These are phyloP conservation scores for Sacculina carcini DNA, from an alignment of 2,888 invertebrate genomes.

Conservation along the genomic window DNA sequence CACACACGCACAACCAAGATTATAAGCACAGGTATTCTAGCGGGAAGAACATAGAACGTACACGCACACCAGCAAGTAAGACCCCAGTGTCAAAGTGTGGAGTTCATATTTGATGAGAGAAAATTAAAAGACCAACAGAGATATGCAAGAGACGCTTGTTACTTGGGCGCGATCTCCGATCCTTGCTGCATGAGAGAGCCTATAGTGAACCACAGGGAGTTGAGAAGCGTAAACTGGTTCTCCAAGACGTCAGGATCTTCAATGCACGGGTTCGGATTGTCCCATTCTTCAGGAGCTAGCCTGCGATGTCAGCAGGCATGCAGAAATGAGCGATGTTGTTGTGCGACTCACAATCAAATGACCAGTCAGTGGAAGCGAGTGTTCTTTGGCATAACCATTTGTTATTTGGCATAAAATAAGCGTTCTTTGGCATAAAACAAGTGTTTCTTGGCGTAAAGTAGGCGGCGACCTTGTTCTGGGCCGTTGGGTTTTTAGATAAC, in stretches of 20 bases:
- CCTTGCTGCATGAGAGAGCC: slow-evolving; percentile 65
- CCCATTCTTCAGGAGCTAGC: slow-evolving; percentile 63
- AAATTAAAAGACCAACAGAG: not conserved
- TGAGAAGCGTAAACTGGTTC: slow-evolving; percentile 55
- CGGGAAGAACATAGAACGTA: not conserved
- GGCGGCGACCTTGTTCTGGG: too few relatives aligned
- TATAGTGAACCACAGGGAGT: slow-evolving; percentile 67
- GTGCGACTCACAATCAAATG: too few relatives aligned
- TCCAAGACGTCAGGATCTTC: slow-evolving; percentile 55
- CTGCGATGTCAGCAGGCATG: slow-evolving; percentile 20
- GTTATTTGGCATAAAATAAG: too few relatives aligned
- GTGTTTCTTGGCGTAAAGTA: too few relatives aligned
- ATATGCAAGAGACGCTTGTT: not conserved
- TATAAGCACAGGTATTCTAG: not conserved
- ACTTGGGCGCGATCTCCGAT: slow-evolving; percentile 64
- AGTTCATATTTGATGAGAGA: not conserved
- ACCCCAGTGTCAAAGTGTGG: not conserved
- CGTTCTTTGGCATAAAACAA: too few relatives aligned
- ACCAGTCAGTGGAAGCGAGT: not conserved
- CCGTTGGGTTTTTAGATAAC: too few relatives aligned
- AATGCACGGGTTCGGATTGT: slow-evolving; percentile 59
- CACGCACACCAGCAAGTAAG: not conserved
- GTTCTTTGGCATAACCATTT: too few relatives aligned
- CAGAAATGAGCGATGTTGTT: too few relatives aligned
- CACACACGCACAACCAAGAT: not conserved